Evolutionary conservation across 2,113 vertebrate genomes (phyloP), one percentile per base, ranked within the genome.

Genomic region (Myiozetetes cayanensis): DNA sequence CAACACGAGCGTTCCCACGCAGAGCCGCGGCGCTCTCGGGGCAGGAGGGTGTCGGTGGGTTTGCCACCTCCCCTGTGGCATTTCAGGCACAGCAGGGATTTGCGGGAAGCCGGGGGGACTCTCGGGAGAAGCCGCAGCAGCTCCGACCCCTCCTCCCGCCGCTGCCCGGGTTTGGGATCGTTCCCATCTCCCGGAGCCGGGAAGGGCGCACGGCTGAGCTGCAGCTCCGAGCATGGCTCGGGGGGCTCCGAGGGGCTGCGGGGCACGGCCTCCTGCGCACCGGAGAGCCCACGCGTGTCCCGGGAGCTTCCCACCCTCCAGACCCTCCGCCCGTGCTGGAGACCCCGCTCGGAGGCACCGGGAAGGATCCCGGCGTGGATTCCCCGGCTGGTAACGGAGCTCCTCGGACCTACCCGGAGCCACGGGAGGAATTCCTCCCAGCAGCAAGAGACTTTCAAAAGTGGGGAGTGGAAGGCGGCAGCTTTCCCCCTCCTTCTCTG

Each of bases 121-220:
- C 41, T 66, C 41, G 1, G 28, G 50, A n/a, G 76, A 17, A 89
- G 61, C 94, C 24, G 19, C 44, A 19, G 63, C 87, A 8, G 94
- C 28, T 52, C 68, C 77, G 24, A 43, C 9, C 62, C 79, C 94
- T 95, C 96, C 97, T 97, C 94, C 94, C 84, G 13, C 70, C n/a
- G 66, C 89, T 27, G 71, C 92, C 87, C 58, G 20, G 91, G 71
- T 1, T 11, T 8, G 58, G 94, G 96, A 41, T 41, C 8, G 7
- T 59, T 37, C 5, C 58, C 89, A 20, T 87, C 94, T 93, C 91
- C 78, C 87, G 93, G 74, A 63, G 89, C 95, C 80, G 94, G 95
- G 95, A 95, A 52, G 80, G 63, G 94, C 94, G 50, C 95, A 70
- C 33, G 24, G 85, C 95, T 39, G 91, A 90, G 96, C 90, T 70